These are phyloP conservation scores for Lasius fuliginosus DNA, from an alignment of 2,888 invertebrate species.

Conservation along the genomic window DNA sequence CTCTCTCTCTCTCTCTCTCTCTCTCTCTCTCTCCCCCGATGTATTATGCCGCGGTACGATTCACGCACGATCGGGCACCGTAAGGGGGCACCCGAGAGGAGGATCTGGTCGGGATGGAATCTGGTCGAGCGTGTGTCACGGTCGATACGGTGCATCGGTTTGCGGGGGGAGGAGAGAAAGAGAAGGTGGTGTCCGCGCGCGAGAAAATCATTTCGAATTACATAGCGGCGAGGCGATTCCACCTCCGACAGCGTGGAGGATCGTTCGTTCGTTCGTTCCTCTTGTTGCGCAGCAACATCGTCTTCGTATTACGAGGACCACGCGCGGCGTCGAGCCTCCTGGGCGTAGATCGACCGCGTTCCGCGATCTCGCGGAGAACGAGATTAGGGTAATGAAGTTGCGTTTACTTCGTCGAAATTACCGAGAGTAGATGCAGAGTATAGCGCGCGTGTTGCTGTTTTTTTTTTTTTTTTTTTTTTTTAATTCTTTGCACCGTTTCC, in stretches of 20 bases:
- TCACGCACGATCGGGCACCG: slow-evolving; percentile 79
- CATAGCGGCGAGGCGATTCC: slow-evolving; percentile 35
- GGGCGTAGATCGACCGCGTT: slow-evolving; percentile 25
- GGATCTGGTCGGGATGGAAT: slow-evolving; percentile 72
- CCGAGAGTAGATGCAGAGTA: slow-evolving; percentile 18
- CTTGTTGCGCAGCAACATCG: slow-evolving; percentile 3
- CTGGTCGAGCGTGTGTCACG: slow-evolving; percentile 76
- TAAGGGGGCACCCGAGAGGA: slow-evolving; percentile 65
- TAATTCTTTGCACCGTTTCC: not conserved
- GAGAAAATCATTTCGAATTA: slow-evolving; percentile 65
- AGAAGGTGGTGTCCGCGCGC: slow-evolving; percentile 26
- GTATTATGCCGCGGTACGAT: slow-evolving; percentile 71
- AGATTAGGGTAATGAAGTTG: slow-evolving; percentile 46
- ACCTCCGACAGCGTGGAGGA: slow-evolving; percentile 10
- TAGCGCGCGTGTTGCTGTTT: slow-evolving; percentile 16
- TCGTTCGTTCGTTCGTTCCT: not conserved
- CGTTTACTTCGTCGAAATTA: slow-evolving; percentile 6
- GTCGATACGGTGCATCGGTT: slow-evolving; percentile 55
- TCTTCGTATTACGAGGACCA: slow-evolving; percentile 21
- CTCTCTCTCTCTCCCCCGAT: slow-evolving; percentile 50
- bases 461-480: not conserved
- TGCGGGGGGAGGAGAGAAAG: not conserved
- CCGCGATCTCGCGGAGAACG: slow-evolving; percentile 13
- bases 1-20: slow-evolving; percentile 28
- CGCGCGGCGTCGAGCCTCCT: slow-evolving; percentile 16